Evolutionary conservation across 2,113 vertebrate genomes (phyloP).

Genomic region (Rhadina sibilatrix): DNA sequence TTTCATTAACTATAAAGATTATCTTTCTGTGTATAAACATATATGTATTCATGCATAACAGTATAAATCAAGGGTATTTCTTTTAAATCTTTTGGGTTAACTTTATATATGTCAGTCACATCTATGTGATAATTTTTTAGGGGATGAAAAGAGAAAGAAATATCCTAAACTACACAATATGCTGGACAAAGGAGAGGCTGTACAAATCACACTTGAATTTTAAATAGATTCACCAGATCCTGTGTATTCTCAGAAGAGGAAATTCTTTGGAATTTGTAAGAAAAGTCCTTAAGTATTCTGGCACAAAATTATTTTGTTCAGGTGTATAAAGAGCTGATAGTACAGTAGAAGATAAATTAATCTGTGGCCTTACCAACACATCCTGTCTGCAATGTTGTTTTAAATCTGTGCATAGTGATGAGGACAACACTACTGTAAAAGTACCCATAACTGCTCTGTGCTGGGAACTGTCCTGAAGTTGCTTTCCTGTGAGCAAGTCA

Average conservation of each 20-base stretch:
- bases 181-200: not conserved
- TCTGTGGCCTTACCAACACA: not conserved
- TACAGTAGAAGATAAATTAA: not conserved
- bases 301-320: not conserved
- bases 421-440: not conserved
- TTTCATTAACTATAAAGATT: not conserved
- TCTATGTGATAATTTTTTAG: not conserved
- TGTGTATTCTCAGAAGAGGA: not conserved
- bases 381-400: not conserved
- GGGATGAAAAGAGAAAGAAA: not conserved
- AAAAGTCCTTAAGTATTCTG: not conserved
- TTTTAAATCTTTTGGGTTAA: not conserved
- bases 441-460: not conserved
- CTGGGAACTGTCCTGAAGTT: not conserved
- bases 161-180: not conserved
- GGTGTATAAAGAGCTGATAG: not conserved
- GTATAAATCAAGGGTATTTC: not conserved
- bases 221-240: accelerated
- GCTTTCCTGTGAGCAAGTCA: not conserved
- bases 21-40: not conserved
- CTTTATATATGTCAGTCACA: accelerated
- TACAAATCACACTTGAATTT: not conserved
- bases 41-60: not conserved
- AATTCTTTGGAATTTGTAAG: not conserved
- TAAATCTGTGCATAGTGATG: no score